Percentiles rank a stretch among this genome's conserved stretches.
These are phyloP conservation scores for Epizoanthus ramosus DNA, from an alignment of 92 coral and sea anemone genomes.

Conservation along the genomic window DNA sequence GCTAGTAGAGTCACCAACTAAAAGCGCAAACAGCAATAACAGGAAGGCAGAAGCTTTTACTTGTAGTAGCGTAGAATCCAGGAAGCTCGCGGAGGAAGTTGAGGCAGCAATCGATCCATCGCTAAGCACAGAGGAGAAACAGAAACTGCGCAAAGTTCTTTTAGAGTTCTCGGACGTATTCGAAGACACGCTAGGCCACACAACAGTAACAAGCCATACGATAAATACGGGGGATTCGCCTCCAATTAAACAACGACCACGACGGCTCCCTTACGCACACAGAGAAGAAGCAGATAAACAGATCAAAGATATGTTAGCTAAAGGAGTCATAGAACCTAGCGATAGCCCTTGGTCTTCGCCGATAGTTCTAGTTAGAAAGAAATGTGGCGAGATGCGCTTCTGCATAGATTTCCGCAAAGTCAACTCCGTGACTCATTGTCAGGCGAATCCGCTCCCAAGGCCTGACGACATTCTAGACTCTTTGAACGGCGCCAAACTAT, in stretches of 20 bases:
- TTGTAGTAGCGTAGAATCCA: background rate
- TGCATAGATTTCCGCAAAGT: slow-evolving; percentile 29
- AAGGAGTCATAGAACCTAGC: slow-evolving; percentile 50
- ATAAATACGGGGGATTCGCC: background rate
- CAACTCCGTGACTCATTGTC: slow-evolving; percentile 7
- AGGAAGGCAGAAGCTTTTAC: background rate
- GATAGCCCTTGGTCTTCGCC: slow-evolving; percentile 59
- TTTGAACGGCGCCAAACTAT: slow-evolving; percentile 37
- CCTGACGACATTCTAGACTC: slow-evolving; percentile 51
- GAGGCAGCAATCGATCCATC: slow-evolving; percentile 37
- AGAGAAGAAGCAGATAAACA: slow-evolving; percentile 43
- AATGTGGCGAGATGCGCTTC: slow-evolving; percentile 44
- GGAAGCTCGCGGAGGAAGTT: slow-evolving; percentile 15
- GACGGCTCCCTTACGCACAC: slow-evolving; percentile 49
- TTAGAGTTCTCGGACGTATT: slow-evolving; percentile 9
- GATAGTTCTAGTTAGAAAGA: slow-evolving; percentile 43
- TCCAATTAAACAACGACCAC: slow-evolving; percentile 33
- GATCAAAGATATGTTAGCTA: slow-evolving; percentile 43
- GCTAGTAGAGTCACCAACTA: background rate
- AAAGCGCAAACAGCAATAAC: too few relatives aligned
- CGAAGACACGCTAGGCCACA: slow-evolving; percentile 11
- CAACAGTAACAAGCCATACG: background rate
- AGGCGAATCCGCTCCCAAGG: slow-evolving; percentile 50
- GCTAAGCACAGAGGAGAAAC: slow-evolving; percentile 3
- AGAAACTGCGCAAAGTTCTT: slow-evolving; percentile 3